These are phyloP conservation scores for Chroicocephalus ridibundus DNA, from an alignment of 2,113 vertebrate genomes.

Conservation along the genomic window DNA sequence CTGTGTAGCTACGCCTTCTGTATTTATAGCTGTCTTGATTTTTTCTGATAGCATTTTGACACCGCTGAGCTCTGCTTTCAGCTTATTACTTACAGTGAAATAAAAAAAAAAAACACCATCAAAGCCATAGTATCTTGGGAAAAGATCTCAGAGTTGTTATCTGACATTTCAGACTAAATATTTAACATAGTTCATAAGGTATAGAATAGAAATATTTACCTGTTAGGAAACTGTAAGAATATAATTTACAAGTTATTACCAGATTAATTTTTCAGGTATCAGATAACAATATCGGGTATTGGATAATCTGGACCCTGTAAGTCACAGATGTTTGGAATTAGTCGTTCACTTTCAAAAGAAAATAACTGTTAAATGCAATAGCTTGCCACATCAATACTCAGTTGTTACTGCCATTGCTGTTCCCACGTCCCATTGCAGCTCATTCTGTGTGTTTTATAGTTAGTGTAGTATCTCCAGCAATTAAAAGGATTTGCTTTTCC, in stretches of 20 bases:
- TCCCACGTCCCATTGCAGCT: neutral
- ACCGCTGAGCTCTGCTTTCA: neutral
- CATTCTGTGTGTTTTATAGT: neutral
- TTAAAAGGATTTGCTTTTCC: neutral
- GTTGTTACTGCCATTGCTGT: neutral
- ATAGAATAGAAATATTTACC: neutral
- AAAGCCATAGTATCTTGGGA: neutral
- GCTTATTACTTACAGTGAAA: neutral
- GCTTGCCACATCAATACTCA: accelerated
- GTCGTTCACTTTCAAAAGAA: neutral
- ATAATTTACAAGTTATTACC: neutral
- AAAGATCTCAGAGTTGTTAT: neutral
- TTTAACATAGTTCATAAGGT: neutral
- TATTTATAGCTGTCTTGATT: neutral
- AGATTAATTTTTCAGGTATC: slow-evolving; percentile 8
- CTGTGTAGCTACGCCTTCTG: neutral
- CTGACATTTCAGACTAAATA: neutral
- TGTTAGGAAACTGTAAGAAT: neutral
- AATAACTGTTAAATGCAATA: neutral
- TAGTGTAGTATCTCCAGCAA: neutral
- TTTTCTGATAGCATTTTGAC: neutral
- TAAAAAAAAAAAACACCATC: neutral
- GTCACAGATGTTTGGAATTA: neutral
- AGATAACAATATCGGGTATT: neutral
- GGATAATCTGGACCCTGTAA: neutral